Evolutionary conservation across 2,113 vertebrate species (phyloP).

Genomic region (Gorsachius goisagi): DNA sequence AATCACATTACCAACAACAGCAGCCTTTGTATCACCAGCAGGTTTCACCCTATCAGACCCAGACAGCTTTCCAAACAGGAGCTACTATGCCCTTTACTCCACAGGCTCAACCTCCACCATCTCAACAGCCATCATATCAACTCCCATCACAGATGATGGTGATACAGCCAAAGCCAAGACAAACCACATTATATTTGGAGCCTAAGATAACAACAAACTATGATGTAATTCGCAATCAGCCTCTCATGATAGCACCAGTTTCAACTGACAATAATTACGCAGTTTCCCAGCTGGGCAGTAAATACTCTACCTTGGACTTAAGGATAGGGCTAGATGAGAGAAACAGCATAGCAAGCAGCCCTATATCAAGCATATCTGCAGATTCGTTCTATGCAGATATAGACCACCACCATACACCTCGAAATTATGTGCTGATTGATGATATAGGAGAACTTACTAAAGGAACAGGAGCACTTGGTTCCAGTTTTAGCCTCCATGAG

Average conservation of each 20-base stretch:
- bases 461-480: constrained; percentile 81
- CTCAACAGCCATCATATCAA: constrained; percentile 86
- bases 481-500: constrained; percentile 90
- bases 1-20: constrained; percentile 89
- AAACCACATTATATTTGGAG: constrained; percentile 88
- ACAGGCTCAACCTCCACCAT: constrained; percentile 83
- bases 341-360: constrained; percentile 92
- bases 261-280: constrained; percentile 89
- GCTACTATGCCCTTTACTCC: constrained; percentile 89
- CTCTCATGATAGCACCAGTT: constrained; percentile 90
- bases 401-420: constrained; percentile 86
- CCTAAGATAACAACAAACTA: constrained; percentile 94
- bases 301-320: constrained; percentile 91
- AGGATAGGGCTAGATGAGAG: constrained; percentile 93
- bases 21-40: constrained; percentile 92
- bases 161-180: constrained; percentile 89
- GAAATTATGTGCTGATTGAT: constrained; percentile 95
- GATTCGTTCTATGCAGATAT: constrained; percentile 98
- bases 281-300: constrained; percentile 87
- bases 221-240: constrained; percentile 93
- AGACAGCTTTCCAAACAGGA: constrained; percentile 90
- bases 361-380: constrained; percentile 96
- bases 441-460: constrained; percentile 97
- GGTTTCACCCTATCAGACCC: constrained; percentile 91
- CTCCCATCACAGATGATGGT: constrained; percentile 90